Conservation (phyloP, 2,797 vertebrate genomes). For the Microctenopoma steveboyesi region DNA sequence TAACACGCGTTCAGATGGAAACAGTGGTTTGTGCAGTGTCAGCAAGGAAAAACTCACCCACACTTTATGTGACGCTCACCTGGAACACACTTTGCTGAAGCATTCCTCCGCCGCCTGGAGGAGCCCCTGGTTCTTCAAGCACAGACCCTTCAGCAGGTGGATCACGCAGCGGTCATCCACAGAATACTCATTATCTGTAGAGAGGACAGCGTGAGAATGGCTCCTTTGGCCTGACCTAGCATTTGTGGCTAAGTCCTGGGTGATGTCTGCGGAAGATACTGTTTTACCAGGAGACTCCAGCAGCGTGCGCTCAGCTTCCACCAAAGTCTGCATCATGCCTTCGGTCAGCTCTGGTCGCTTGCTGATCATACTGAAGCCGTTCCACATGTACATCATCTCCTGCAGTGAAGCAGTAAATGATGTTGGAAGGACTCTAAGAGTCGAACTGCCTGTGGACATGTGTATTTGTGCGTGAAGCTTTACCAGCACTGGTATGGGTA, state of each 20-base stretch:
- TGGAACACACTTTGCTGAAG: slow-evolving; percentile 78
- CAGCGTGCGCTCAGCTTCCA: slow-evolving; percentile 81
- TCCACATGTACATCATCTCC: slow-evolving; percentile 95
- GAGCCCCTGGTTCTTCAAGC: slow-evolving; percentile 84
- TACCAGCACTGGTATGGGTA: slow-evolving; percentile 87
- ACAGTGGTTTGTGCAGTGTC: no score
- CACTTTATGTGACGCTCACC: slow-evolving; percentile 53
- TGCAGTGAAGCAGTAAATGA: slow-evolving; percentile 41
- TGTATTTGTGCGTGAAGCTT: slow-evolving; percentile 24
- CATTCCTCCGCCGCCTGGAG: slow-evolving; percentile 81
- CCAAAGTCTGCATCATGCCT: slow-evolving; percentile 83
- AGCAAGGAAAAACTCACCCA: not conserved
- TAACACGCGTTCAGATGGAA: no score
- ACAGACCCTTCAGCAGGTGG: slow-evolving; percentile 86
- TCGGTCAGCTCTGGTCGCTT: slow-evolving; percentile 82
- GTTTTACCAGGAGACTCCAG: slow-evolving; percentile 79
- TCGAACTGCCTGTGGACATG: not conserved
- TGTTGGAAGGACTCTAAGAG: not conserved
- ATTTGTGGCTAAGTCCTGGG: not conserved
- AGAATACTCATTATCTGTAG: slow-evolving; percentile 79
- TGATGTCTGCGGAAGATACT: not conserved
- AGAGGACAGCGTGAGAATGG: not conserved
- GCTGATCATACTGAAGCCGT: slow-evolving; percentile 88
- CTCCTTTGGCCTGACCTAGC: no score
- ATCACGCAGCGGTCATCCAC: slow-evolving; percentile 84